Conservation (phyloP, 2,888 invertebrate species). For the Azorinus chamasolen region DNA sequence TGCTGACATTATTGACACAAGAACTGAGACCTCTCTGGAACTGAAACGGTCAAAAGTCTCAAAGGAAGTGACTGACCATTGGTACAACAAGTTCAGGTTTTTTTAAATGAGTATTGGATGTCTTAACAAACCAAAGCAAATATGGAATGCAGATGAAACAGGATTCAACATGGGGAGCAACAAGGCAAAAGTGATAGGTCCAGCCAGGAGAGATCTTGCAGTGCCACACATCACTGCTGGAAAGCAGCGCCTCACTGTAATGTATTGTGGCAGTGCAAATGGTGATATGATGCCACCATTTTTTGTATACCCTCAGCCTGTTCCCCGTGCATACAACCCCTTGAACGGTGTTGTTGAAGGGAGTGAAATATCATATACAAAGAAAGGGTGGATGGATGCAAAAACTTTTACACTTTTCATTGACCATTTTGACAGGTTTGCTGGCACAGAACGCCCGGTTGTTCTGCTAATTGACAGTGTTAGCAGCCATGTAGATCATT, state of each 20-base stretch:
- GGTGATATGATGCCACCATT: constrained; percentile 49
- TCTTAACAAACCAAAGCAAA: constrained; percentile 31
- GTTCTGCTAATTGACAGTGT: constrained; percentile 52
- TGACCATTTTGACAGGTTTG: constrained; percentile 47
- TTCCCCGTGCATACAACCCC: constrained; percentile 48
- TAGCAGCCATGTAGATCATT: no score
- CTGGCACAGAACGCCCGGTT: constrained; percentile 39
- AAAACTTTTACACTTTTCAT: constrained; percentile 36
- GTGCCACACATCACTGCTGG: constrained; percentile 44
- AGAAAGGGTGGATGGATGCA: constrained; percentile 41
- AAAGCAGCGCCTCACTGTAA: constrained; percentile 44
- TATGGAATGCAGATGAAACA: constrained; percentile 58
- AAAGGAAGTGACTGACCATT: constrained; percentile 30
- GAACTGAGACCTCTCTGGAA: constrained; percentile 27
- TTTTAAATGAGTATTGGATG: constrained; percentile 20
- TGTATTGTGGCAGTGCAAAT: constrained; percentile 44
- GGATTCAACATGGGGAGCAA: constrained; percentile 48
- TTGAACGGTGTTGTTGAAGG: constrained; percentile 47
- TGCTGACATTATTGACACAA: no score
- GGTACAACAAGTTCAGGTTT: constrained; percentile 42
- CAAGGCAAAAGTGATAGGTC: constrained; percentile 42
- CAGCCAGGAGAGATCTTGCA: constrained; percentile 17
- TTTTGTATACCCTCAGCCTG: constrained; percentile 44
- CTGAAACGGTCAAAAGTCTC: constrained; percentile 23
- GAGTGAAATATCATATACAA: constrained; percentile 35